These are phyloP conservation scores for Mycalesis mineus DNA, from an alignment of 2,888 invertebrate species.

Conservation along the genomic window DNA sequence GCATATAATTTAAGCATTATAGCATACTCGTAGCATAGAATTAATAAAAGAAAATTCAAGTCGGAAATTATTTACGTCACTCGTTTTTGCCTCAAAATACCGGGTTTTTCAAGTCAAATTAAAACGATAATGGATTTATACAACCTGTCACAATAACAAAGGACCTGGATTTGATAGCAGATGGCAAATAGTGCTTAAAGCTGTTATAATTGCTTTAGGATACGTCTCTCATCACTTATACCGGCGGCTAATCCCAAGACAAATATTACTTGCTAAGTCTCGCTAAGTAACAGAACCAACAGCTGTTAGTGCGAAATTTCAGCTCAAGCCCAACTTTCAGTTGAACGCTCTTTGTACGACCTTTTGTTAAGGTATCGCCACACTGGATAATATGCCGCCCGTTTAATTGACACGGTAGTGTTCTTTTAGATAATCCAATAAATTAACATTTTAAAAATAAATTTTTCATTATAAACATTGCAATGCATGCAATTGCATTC, in stretches of 20 bases:
- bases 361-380: background rate
- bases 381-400: background rate
- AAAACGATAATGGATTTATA: background rate
- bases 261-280: slow-evolving; percentile 23
- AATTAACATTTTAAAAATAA: too few species aligned
- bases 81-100: too few species aligned
- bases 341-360: slow-evolving; percentile 23
- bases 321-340: slow-evolving; percentile 16
- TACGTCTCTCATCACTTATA: slow-evolving; percentile 5
- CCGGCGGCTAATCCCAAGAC: slow-evolving; percentile 19
- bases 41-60: too few species aligned
- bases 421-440: too few species aligned
- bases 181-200: background rate
- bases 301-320: slow-evolving; percentile 15
- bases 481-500: too few species aligned
- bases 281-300: slow-evolving; percentile 22
- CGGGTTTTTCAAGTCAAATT: too few species aligned
- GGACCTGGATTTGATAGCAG: background rate
- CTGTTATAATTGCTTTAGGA: background rate
- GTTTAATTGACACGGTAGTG: background rate
- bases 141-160: background rate
- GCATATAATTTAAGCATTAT: too few species aligned
- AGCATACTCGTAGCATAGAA: too few species aligned
- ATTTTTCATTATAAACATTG: too few species aligned
- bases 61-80: too few species aligned